Base-by-base conservation (phyloP, 1,140 invertebrate species). In the Lanistes nyassanus region DNA sequence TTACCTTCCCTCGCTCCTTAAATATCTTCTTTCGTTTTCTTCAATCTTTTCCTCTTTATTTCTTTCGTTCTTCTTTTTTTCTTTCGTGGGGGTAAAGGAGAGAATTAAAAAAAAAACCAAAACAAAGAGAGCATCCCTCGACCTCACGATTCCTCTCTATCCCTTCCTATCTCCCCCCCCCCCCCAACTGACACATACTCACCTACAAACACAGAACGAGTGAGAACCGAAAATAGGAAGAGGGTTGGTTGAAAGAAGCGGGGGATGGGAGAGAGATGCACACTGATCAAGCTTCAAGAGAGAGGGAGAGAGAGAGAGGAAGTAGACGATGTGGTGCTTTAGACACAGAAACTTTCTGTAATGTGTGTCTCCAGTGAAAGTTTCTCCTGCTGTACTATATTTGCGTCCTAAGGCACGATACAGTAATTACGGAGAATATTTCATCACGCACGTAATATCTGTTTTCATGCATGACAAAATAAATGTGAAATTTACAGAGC, bases 261-360 rank as follows among this genome's bases (percentile, higher is more conserved):
- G 56, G 31, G 56, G 31, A 29, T 26, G 56, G 31, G 7, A 60
- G 56, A 60, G 56, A 60, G 56, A 60, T 23, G 31, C 0, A 31
- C n/a, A 64, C n/a, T 36, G 5, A 64, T 16, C n/a, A 64, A 11
- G 60, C 9, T 5, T 19, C 3, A 36, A 21, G 26, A 31, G 60
- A 64, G 60, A 64, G n/a, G 37, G 3, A 64, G 60, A 64, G 60
- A 64, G 60, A 64, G 60, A 64, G 60, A 64, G 60, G 29, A 29
- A 29, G 31, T 2, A 36, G 60, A 31, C n/a, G 58, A 60, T 23
- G 31, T 60, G n/a, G 7, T 60, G 9, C 58, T 23, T 31, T 60
- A 23, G n/a, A 6, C 58, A 23, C 7, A n/a, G n/a, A n/a, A n/a
- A n/a, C n/a, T n/a, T n/a, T n/a, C n/a, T n/a, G n/a, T n/a, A n/a